Conservation (phyloP, 2,888 invertebrate species). For the Encarsia formosa region DNA sequence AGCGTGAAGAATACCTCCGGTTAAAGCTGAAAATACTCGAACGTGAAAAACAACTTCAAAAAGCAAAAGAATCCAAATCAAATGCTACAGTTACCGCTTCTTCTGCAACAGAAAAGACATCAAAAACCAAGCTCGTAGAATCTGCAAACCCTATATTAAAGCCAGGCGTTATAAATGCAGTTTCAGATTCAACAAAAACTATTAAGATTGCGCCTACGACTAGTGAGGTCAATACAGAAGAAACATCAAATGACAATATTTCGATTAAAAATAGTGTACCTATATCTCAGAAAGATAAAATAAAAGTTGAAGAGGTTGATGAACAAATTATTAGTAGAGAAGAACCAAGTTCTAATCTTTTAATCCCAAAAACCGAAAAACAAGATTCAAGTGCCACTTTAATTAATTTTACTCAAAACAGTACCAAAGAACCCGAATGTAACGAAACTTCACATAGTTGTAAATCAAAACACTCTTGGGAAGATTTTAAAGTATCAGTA, state of each 20-base stretch:
- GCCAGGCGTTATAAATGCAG: too few relatives aligned
- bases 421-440: background rate
- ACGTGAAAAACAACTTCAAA: slow-evolving; percentile 35
- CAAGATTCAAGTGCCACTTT: too few relatives aligned
- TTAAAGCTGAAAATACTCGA: slow-evolving; percentile 47
- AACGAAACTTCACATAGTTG: background rate
- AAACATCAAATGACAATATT: too few relatives aligned
- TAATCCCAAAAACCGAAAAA: too few relatives aligned
- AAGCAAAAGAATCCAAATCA: slow-evolving; percentile 3
- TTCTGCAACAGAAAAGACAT: background rate
- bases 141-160: too few relatives aligned
- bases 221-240: too few relatives aligned
- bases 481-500: slow-evolving; percentile 34
- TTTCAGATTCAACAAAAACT: background rate
- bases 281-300: too few relatives aligned
- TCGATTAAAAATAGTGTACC: too few relatives aligned
- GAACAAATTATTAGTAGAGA: too few relatives aligned
- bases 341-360: too few relatives aligned
- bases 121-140: background rate
- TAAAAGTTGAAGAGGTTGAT: too few relatives aligned
- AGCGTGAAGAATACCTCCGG: slow-evolving; percentile 50
- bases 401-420: background rate
- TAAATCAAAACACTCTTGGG: slow-evolving; percentile 12
- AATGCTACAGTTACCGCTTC: background rate
- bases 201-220: too few relatives aligned